A percentile compares a stretch with the other conserved stretches of the same genome.
Conservation (phyloP, 2,888 invertebrate species). For the Acleris cristana region DNA sequence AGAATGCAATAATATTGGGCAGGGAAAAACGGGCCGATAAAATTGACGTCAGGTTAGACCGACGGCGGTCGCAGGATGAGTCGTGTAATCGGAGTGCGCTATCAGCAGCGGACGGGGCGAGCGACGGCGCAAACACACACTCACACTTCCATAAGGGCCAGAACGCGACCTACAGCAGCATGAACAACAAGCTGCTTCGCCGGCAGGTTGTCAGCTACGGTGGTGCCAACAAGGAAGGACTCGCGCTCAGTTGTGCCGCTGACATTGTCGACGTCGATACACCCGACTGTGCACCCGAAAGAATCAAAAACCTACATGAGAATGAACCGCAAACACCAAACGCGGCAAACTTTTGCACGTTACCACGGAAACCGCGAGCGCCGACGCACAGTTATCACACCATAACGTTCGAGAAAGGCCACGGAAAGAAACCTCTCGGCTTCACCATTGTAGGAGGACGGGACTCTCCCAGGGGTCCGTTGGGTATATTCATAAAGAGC, state of each 20-base stretch:
- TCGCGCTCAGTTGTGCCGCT: conserved; percentile 71
- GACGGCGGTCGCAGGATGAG: conserved; percentile 84
- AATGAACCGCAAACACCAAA: conserved; percentile 72
- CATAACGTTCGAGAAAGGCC: conserved; percentile 90
- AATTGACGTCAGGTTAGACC: conserved; percentile 87
- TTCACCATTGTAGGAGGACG: conserved; percentile 95
- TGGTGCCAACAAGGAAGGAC: conserved; percentile 74
- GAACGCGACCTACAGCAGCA: conserved; percentile 85
- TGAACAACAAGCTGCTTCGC: conserved; percentile 84
- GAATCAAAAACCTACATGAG: conserved; percentile 64
- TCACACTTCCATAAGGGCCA: conserved; percentile 85
- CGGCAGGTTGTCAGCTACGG: conserved; percentile 83
- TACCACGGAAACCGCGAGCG: conserved; percentile 88
- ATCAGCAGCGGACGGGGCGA: conserved; percentile 75
- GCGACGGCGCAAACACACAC: conserved; percentile 71
- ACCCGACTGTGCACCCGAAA: conserved; percentile 63
- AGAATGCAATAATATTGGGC: conserved; percentile 84
- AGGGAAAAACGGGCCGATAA: conserved; percentile 76
- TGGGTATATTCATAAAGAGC: conserved; percentile 94
- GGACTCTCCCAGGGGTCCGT: conserved; percentile 92
- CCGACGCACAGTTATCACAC: conserved; percentile 88
- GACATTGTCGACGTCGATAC: conserved; percentile 72
- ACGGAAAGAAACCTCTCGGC: conserved; percentile 92
- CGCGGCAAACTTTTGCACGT: conserved; percentile 88
- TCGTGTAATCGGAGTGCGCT: conserved; percentile 77